A percentile compares a stretch with the other conserved stretches of the same genome.
Evolutionary conservation across 2,888 invertebrate genomes (phyloP).

Genomic region (Gonocerus acuteangulatus): DNA sequence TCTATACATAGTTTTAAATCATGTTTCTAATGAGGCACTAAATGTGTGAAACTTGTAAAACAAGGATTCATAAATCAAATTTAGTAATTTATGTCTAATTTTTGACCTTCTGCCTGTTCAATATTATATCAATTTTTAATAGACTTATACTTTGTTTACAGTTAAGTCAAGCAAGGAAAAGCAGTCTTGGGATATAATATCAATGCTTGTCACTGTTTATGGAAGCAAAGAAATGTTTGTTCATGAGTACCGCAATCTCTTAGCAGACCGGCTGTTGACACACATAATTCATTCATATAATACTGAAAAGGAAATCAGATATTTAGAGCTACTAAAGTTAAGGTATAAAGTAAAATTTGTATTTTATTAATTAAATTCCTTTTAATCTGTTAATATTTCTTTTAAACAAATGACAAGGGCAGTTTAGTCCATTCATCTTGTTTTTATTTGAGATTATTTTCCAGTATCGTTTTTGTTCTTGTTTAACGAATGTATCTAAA

Average conservation of each 20-base stretch:
- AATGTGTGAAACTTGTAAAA: no score
- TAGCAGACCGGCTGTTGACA: conserved; percentile 80
- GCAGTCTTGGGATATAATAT: conserved; percentile 82
- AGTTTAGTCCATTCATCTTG: no score
- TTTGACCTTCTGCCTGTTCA: no score
- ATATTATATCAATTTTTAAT: no score
- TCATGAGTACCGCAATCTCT: conserved; percentile 88
- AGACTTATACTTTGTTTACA: conserved; percentile 41
- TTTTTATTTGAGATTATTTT: no score
- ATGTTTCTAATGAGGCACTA: no score
- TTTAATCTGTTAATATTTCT: neutral
- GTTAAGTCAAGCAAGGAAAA: conserved; percentile 55
- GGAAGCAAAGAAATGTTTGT: conserved; percentile 97
- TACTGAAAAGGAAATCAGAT: conserved; percentile 82
- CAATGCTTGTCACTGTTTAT: conserved; percentile 96
- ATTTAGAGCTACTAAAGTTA: conserved; percentile 85
- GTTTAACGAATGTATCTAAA: no score
- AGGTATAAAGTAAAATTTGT: conserved; percentile 43
- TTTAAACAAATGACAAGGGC: neutral
- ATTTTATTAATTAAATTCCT: no score
- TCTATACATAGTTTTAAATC: no score
- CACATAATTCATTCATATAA: conserved; percentile 66
- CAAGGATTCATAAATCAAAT: no score
- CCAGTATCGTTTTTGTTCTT: no score
- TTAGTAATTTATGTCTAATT: no score